phyloP scores from a whole-genome alignment of 2,888 invertebrate genomes.

The Troides aeacus region DNA sequence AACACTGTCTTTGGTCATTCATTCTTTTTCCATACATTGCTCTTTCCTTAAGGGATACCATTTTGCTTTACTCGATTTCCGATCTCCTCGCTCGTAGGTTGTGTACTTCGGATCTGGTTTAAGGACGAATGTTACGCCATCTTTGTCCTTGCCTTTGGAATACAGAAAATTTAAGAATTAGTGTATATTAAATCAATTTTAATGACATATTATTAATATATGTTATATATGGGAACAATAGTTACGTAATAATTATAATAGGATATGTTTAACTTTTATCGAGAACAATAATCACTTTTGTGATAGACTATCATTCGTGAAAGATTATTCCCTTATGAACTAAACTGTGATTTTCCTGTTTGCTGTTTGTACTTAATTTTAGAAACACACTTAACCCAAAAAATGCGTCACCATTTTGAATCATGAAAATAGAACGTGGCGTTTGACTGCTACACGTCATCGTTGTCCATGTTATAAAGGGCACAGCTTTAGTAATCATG shows the following conservation, averaged over 20 bases:
- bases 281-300: constrained; percentile 18
- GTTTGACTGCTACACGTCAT: constrained; percentile 43
- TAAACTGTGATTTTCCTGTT: constrained; percentile 17
- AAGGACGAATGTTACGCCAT: constrained; percentile 16
- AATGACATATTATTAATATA: constrained; percentile 7
- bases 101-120: constrained; percentile 21
- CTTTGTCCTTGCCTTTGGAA: constrained; percentile 12
- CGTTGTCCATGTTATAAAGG: constrained; percentile 42
- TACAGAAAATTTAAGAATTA: constrained; percentile 3
- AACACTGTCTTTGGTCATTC: not conserved
- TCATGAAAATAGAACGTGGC: constrained; percentile 60
- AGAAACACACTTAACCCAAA: constrained; percentile 16
- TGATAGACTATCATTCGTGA: constrained; percentile 27
- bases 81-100: constrained; percentile 24
- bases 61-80: constrained; percentile 14
- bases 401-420: constrained; percentile 68
- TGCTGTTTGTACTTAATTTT: constrained; percentile 14
- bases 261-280: not conserved
- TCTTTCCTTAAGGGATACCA: not conserved
- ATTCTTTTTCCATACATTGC: constrained; percentile 4
- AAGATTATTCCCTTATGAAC: constrained; percentile 12
- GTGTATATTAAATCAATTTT: constrained; percentile 11
- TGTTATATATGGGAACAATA: constrained; percentile 11
- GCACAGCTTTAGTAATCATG: constrained; percentile 54
- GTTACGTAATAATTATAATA: constrained; percentile 22